These are phyloP conservation scores for Embiotoca jacksoni DNA, from an alignment of 2,113 vertebrate genomes.

Conservation along the genomic window DNA sequence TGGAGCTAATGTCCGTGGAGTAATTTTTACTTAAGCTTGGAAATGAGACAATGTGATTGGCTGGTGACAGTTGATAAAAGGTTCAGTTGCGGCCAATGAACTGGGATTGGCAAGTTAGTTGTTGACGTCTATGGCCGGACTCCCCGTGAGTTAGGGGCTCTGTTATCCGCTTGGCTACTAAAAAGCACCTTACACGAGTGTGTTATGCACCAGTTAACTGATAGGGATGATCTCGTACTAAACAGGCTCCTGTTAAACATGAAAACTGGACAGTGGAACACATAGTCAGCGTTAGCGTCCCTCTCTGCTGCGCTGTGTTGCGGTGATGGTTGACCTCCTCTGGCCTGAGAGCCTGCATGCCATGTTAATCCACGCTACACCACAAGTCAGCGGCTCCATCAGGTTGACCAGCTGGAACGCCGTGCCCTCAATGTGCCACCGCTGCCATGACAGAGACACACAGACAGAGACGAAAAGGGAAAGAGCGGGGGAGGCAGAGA, in stretches of 20 bases:
- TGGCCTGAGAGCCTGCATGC: constrained; percentile 30
- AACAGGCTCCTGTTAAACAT: constrained; percentile 32
- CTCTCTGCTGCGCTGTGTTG: constrained; percentile 2
- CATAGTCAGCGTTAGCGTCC: constrained; percentile 2
- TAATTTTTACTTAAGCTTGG: no score
- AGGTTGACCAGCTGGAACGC: constrained; percentile 60
- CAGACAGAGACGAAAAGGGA: constrained; percentile 21
- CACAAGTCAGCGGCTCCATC: constrained; percentile 60
- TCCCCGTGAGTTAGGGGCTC: no score
- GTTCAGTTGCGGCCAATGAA: not conserved
- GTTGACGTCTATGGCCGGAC: not conserved
- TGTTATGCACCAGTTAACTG: not conserved
- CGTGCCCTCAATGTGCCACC: constrained; percentile 64
- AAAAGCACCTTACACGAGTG: constrained; percentile 4
- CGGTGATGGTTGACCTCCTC: constrained; percentile 38
- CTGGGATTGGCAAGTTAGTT: no score
- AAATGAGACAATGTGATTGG: no score
- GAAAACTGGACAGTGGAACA: constrained; percentile 10
- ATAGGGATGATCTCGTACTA: not conserved
- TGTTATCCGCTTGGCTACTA: not conserved
- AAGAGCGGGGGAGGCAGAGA: not conserved
- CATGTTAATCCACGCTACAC: constrained; percentile 49
- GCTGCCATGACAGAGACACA: constrained; percentile 55
- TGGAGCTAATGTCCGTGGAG: no score
- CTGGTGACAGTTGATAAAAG: not conserved